A percentile compares a stretch with the other conserved stretches of the same genome.
These are phyloP conservation scores for Melanotaenia boesemani DNA, from an alignment of 2,797 vertebrate species.

Conservation along the genomic window DNA sequence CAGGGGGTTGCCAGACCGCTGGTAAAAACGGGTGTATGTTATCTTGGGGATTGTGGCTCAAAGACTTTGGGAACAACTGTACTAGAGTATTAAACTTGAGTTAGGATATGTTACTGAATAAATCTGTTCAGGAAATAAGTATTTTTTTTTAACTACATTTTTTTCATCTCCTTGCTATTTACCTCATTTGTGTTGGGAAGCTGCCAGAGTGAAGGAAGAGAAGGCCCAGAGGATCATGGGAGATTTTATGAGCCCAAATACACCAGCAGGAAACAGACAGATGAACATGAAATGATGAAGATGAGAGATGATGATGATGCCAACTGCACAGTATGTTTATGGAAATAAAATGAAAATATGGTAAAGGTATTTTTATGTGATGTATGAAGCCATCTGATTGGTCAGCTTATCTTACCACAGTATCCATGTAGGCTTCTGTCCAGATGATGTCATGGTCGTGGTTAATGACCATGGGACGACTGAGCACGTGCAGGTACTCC, in stretches of 20 bases:
- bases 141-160: neutral
- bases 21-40: no score
- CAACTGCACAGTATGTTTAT: neutral
- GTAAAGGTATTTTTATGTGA: neutral
- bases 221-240: conserved; percentile 57
- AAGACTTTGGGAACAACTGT: neutral
- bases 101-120: neutral
- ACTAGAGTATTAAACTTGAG: neutral
- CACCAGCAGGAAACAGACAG: conserved; percentile 50
- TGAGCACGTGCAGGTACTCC: conserved; percentile 98
- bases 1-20: no score
- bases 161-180: conserved; percentile 62
- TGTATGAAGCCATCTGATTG: conserved; percentile 31
- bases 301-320: conserved; percentile 23
- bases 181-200: conserved; percentile 91
- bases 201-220: conserved; percentile 73
- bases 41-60: no score
- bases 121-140: neutral
- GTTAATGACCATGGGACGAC: conserved; percentile 98
- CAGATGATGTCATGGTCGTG: conserved; percentile 97
- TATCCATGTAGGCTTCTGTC: conserved; percentile 99
- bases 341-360: conserved; percentile 5
- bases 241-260: conserved; percentile 36
- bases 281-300: conserved; percentile 44
- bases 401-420: conserved; percentile 83